These are phyloP conservation scores for Acrobasis consociella DNA, from an alignment of 2,888 invertebrate species.

Conservation along the genomic window DNA sequence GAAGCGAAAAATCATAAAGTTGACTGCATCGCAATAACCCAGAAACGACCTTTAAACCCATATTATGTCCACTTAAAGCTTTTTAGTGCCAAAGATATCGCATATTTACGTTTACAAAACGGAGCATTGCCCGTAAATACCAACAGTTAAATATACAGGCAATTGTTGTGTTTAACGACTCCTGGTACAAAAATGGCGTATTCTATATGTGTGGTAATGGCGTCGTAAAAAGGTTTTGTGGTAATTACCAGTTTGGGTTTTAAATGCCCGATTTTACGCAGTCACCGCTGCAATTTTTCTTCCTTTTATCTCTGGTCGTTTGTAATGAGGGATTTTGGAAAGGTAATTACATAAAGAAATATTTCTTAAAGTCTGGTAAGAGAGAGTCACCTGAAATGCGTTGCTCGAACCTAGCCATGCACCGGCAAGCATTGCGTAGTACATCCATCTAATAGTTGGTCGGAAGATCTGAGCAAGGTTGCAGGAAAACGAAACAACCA, in stretches of 20 bases:
- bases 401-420: no score
- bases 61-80: constrained; percentile 20
- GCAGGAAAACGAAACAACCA: no score
- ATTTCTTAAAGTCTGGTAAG: no score
- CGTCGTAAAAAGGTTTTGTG: constrained; percentile 34
- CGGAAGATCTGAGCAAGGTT: no score
- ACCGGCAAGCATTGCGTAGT: no score
- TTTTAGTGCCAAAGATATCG: constrained; percentile 19
- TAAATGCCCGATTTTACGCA: constrained; percentile 11
- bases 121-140: constrained; percentile 1
- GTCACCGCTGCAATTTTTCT: constrained; percentile 9
- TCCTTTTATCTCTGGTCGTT: not conserved
- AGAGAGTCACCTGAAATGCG: no score
- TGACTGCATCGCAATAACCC: constrained; percentile 14
- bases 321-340: no score
- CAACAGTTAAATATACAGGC: constrained; percentile 41
- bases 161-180: constrained; percentile 46
- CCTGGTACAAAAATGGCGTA: constrained; percentile 35
- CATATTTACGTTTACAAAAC: constrained; percentile 18
- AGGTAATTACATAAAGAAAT: no score
- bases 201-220: constrained; percentile 39
- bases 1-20: constrained; percentile 5
- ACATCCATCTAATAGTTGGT: no score
- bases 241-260: constrained; percentile 18
- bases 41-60: constrained; percentile 13